Evolutionary conservation across 2,888 invertebrate species (phyloP), one percentile per base, ranked within the genome.

Genomic region (Drosophila seclusa): DNA sequence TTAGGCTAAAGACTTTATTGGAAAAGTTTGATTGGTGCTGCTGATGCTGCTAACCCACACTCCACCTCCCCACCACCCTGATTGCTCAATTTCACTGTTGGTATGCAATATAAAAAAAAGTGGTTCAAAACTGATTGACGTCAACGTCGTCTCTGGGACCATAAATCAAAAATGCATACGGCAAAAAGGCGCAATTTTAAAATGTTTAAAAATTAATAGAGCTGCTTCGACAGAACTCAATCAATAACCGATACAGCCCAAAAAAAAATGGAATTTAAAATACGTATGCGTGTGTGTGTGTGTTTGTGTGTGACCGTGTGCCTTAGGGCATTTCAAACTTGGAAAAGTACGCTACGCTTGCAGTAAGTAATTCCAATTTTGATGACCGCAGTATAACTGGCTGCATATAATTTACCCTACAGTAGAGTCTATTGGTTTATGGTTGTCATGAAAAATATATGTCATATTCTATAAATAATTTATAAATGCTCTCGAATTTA

Each of bases 1-100:
- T 87, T 90, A 85, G 86, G 90, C 88, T 83, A 87, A 90, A 82
- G 87, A 87, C 90, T 86, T 87, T 87, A 87, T 87, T 87, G 87
- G 86, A 83, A 87, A 87, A 87, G 89, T 90, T 87, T 90, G 87
- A 87, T 87, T 87, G 90, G 53, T 50, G 58, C 66, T 52, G 59
- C 48, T 40, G 54, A 57, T 72, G 55, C 50, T 50, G 32, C 36
- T 45, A 27, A 48, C 13, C 45, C 27, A 34, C n/a, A 18, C 6
- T 10, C n/a, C 2, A 7, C 16, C 4, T 7, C 24, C 2, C 1
- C 4, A 6, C 34, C 34, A 4, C 65, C 49, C 64, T 67, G 71
- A 80, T 80, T 78, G 68, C 86, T 80, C 78, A 64, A 82, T 82
- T 76, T 71, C 49, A 58, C 50, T 72, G 27, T 42, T 34, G 57